Percentiles rank a stretch among this genome's conserved stretches.
Conservation (phyloP, 2,797 vertebrate species). For the Pangasius djambal region DNA sequence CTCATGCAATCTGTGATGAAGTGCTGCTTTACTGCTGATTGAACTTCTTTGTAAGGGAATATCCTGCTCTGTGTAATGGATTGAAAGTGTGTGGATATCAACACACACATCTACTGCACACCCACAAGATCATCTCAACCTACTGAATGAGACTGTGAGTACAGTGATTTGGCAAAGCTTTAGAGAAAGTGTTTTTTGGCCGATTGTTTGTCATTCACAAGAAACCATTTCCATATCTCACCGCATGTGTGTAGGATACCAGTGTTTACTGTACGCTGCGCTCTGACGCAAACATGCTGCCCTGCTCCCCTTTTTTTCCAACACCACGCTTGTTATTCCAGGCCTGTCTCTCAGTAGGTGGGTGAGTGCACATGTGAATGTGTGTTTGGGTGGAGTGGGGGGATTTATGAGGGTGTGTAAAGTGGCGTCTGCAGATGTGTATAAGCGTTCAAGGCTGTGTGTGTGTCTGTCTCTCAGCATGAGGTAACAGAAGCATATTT, state of each 20-base stretch:
- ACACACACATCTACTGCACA: not conserved
- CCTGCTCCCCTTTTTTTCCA: conserved; percentile 50
- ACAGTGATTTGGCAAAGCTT: not conserved
- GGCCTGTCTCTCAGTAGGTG: conserved; percentile 35
- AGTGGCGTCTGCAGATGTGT: conserved; percentile 5
- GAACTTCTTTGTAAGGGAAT: not conserved
- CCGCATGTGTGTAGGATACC: conserved; percentile 5
- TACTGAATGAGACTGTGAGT: not conserved
- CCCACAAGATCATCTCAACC: not conserved
- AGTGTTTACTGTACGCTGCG: conserved; percentile 45
- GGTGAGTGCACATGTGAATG: conserved; percentile 4
- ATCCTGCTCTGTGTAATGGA: not conserved
- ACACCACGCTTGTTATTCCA: conserved; percentile 50
- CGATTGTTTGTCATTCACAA: not conserved
- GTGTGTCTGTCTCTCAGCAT: conserved; percentile 21
- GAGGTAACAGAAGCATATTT: conserved; percentile 35
- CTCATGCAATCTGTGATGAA: conserved; percentile 9
- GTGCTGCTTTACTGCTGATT: not conserved
- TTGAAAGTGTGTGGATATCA: not conserved
- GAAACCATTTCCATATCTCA: not conserved
- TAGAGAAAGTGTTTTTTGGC: not conserved
- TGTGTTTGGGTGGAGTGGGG: conserved; percentile 5
- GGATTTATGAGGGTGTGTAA: conserved; percentile 1
- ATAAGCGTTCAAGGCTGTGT: not conserved
- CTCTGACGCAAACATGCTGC: conserved; percentile 52